A percentile compares a stretch with the other conserved stretches of the same genome.
Conservation (phyloP, 2,797 vertebrate genomes). For the Luscinia megarhynchos region DNA sequence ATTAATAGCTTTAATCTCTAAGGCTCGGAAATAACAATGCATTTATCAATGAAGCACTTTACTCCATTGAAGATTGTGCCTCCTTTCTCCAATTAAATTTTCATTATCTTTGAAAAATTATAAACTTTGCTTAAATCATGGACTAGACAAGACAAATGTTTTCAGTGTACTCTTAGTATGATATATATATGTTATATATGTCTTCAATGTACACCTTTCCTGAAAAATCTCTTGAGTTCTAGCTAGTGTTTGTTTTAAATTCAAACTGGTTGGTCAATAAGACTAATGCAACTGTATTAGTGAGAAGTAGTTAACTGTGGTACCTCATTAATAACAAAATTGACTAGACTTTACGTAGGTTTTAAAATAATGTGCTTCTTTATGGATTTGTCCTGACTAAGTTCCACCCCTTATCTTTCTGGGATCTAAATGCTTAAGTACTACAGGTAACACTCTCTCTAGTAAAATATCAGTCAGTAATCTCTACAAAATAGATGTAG, state of each 20-base stretch:
- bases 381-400: background rate
- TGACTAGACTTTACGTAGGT: rapidly evolving
- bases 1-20: background rate
- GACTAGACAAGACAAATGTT: background rate
- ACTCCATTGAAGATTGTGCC: background rate
- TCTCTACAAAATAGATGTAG: background rate
- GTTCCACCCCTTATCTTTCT: background rate
- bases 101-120: background rate
- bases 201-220: background rate
- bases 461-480: background rate
- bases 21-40: background rate
- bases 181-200: background rate
- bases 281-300: background rate
- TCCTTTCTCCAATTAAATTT: conserved; percentile 12
- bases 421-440: background rate
- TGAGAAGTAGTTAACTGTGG: background rate
- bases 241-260: background rate
- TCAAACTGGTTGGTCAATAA: background rate
- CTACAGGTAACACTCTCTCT: background rate
- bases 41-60: background rate
- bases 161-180: background rate
- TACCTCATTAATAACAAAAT: background rate
- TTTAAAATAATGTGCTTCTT: background rate
- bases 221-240: background rate
- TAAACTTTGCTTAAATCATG: background rate